These are phyloP conservation scores for Athene noctua DNA, from an alignment of 2,113 vertebrate genomes.

Conservation along the genomic window DNA sequence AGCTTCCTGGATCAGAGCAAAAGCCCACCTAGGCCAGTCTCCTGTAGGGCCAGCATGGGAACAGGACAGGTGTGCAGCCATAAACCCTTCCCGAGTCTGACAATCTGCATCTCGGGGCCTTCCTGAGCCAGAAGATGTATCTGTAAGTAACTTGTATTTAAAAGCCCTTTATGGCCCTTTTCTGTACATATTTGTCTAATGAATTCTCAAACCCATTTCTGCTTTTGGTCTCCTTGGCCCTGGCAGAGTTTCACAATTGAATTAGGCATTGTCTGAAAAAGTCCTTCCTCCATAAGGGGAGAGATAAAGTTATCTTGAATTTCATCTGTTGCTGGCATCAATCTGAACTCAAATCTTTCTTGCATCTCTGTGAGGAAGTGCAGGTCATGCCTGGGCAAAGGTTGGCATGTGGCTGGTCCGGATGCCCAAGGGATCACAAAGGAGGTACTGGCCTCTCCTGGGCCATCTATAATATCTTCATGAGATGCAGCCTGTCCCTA, in stretches of 20 bases:
- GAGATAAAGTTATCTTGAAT: not conserved
- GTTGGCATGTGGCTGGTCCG: accelerated
- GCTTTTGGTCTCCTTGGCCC: not conserved
- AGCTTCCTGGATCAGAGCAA: not conserved
- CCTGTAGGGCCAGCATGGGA: not conserved
- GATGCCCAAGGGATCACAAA: not conserved
- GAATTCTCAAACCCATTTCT: not conserved
- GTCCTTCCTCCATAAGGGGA: not conserved
- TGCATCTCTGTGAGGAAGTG: not conserved
- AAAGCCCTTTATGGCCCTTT: not conserved
- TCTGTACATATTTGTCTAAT: not conserved
- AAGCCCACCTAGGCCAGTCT: not conserved
- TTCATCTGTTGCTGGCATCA: not conserved
- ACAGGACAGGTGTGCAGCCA: not conserved
- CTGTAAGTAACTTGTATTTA: not conserved
- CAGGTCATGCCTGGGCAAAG: not conserved
- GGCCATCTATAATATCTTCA: no score
- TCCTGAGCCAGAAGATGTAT: not conserved
- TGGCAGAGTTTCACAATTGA: not conserved
- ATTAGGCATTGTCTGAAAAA: not conserved
- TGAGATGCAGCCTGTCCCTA: not conserved
- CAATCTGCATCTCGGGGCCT: not conserved
- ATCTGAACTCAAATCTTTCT: not conserved
- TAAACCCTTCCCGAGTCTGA: not conserved
- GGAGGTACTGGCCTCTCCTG: not conserved